A percentile compares a stretch with the other conserved stretches of the same genome.
Evolutionary conservation across 2,113 vertebrate genomes (phyloP).

Genomic region (Sarotherodon lohbergeri): DNA sequence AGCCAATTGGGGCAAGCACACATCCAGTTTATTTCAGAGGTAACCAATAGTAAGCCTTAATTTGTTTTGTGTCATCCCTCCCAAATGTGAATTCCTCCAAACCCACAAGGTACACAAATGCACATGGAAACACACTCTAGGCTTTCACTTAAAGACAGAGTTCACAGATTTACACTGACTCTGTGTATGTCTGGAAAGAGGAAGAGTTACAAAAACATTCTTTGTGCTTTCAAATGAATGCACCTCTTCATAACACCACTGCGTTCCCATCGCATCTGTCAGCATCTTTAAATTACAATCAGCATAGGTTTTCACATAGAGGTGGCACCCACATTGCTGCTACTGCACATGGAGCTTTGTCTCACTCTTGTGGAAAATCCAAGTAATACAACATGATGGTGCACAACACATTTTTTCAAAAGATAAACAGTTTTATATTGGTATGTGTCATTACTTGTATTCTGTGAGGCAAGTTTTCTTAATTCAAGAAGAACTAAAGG

Average conservation of each 20-base stretch:
- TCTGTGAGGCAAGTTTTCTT: neutral
- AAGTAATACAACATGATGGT: neutral
- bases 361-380: constrained; percentile 28
- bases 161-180: neutral
- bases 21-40: constrained; percentile 7
- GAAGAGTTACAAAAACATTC: neutral
- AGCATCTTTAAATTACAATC: neutral
- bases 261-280: rapidly evolving
- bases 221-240: neutral
- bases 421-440: no score
- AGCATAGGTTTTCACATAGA: neutral
- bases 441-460: neutral
- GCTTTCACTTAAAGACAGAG: neutral
- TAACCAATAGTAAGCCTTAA: constrained; percentile 35
- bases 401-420: neutral
- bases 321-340: neutral
- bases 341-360: neutral
- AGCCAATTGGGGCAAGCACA: constrained; percentile 42
- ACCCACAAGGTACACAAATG: constrained; percentile 52
- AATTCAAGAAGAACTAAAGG: neutral
- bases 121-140: neutral
- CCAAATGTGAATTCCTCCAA: constrained; percentile 56
- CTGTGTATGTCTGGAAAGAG: neutral
- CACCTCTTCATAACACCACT: rapidly evolving
- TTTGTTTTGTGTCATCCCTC: constrained; percentile 32